These are phyloP conservation scores for Heterotis niloticus DNA, from an alignment of 2,113 vertebrate genomes.

Conservation along the genomic window DNA sequence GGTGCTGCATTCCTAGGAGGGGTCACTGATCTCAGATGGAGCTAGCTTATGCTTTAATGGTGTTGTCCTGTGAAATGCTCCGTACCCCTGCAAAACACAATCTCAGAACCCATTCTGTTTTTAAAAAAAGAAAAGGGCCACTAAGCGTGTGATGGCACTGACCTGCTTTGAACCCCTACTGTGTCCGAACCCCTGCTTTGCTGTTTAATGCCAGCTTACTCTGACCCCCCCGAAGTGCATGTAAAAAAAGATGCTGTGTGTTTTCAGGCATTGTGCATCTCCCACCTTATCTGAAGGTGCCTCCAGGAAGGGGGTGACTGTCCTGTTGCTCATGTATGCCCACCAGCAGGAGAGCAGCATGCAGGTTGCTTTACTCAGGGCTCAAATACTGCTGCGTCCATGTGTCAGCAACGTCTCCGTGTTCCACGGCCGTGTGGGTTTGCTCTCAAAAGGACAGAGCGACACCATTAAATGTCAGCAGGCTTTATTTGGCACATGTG, in stretches of 20 bases:
- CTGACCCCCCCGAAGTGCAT: neutral
- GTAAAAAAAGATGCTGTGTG: neutral
- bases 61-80: neutral
- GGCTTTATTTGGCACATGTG: neutral
- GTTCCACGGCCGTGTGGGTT: conserved; percentile 7
- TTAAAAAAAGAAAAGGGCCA: too few relatives aligned
- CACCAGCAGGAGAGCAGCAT: neutral
- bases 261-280: neutral
- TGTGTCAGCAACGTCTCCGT: neutral
- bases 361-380: neutral
- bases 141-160: too few relatives aligned
- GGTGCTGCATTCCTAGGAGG: neutral
- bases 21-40: neutral
- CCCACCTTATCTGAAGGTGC: neutral
- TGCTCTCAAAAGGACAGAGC: neutral
- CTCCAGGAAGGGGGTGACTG: neutral
- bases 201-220: neutral
- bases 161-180: too few relatives aligned
- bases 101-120: too few relatives aligned
- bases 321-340: neutral
- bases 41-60: neutral
- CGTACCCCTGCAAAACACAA: too few relatives aligned
- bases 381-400: neutral
- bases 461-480: conserved; percentile 13
- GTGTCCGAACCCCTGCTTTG: neutral